Evolutionary conservation across 2,113 vertebrate species (phyloP).

Genomic region (Perca schrenkii): DNA sequence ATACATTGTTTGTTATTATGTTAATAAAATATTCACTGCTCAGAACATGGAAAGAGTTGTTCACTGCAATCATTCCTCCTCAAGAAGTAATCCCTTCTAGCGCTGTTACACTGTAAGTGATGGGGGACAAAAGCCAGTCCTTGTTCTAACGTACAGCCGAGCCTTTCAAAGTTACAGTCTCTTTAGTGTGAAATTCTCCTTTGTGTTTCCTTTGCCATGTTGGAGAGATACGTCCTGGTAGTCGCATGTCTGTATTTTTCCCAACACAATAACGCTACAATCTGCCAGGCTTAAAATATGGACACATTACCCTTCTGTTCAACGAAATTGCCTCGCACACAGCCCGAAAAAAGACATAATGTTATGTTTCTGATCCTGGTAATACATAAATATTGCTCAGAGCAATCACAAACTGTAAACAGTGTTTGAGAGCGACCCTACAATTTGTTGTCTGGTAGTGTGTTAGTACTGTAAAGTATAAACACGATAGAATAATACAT

Average conservation of each 20-base stretch:
- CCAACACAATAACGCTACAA: background rate
- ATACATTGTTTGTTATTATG: conserved; percentile 19
- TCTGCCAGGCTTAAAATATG: background rate
- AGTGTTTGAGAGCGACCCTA: background rate
- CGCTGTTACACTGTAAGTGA: background rate
- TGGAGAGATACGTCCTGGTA: background rate
- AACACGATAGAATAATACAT: background rate
- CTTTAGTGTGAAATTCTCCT: background rate
- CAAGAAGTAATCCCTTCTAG: background rate
- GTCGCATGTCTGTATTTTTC: background rate
- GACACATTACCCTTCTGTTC: background rate
- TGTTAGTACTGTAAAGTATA: background rate
- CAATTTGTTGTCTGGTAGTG: background rate
- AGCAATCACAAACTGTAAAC: background rate
- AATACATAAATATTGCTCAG: background rate
- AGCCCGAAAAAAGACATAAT: background rate
- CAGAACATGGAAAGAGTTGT: background rate
- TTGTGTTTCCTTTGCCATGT: background rate
- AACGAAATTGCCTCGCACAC: background rate
- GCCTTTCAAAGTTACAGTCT: background rate
- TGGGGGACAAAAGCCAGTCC: background rate
- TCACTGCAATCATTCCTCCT: conserved; percentile 7
- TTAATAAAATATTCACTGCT: conserved; percentile 11
- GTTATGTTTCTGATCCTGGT: background rate
- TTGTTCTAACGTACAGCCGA: background rate